Percentiles rank a stretch among this genome's conserved stretches.
These are phyloP conservation scores for Caenorhabditis afra DNA, from an alignment of 2,888 invertebrate genomes.

Conservation along the genomic window DNA sequence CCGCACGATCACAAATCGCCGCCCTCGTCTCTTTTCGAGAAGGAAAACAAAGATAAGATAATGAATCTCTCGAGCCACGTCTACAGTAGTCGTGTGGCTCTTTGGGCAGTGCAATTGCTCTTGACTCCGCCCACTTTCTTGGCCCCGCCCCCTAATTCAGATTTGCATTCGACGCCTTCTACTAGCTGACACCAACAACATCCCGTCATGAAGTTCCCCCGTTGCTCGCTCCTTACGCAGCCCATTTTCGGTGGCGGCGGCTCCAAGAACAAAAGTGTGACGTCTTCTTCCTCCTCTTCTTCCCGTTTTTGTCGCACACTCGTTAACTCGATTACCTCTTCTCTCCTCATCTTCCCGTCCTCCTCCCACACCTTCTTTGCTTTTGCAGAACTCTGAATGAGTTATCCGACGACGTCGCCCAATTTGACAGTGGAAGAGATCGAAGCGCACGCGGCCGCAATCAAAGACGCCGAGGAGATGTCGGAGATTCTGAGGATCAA, in stretches of 20 bases:
- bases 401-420: not conserved
- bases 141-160: slow-evolving; percentile 6
- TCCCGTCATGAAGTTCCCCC: not conserved
- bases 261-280: slow-evolving; percentile 1
- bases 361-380: not conserved
- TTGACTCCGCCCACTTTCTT: slow-evolving; percentile 16
- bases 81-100: too few relatives aligned
- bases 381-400: slow-evolving; percentile 40
- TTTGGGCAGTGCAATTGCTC: too few relatives aligned
- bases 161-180: slow-evolving; percentile 22
- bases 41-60: too few relatives aligned
- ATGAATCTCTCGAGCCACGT: too few relatives aligned
- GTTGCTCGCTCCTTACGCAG: slow-evolving; percentile 3
- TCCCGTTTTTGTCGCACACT: slow-evolving; percentile 30
- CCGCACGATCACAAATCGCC: too few relatives aligned
- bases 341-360: not conserved
- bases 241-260: not conserved
- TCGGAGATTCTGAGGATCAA: slow-evolving; percentile 50
- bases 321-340: slow-evolving; percentile 40
- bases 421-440: slow-evolving; percentile 31
- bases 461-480: slow-evolving; percentile 41
- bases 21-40: not conserved
- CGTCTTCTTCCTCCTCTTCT: slow-evolving; percentile 5
- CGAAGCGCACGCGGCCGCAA: slow-evolving; percentile 29
- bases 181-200: slow-evolving; percentile 12